Percentiles rank a stretch among this genome's conserved stretches.
Conservation (phyloP, 2,888 invertebrate genomes). For the Teleiodes luculella region DNA sequence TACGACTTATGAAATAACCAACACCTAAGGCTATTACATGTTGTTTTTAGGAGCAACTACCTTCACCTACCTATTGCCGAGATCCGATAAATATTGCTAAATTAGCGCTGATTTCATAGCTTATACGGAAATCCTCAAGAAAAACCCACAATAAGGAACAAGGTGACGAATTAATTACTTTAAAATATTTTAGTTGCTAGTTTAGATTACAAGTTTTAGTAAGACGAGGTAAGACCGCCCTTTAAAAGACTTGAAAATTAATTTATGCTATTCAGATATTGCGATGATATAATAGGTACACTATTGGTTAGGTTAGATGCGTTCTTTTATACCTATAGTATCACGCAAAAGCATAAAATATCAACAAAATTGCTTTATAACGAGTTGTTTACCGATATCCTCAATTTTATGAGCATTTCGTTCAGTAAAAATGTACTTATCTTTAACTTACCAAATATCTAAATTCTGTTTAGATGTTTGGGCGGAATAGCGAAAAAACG, state of each 20-base stretch:
- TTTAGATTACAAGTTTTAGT: not conserved
- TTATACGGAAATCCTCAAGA: not conserved
- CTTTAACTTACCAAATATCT: too few relatives aligned
- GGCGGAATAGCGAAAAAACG: too few relatives aligned
- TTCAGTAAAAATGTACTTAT: too few relatives aligned
- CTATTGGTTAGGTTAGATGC: too few relatives aligned
- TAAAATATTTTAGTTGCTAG: not conserved
- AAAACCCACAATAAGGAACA: not conserved
- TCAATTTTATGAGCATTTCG: too few relatives aligned
- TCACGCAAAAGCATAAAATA: too few relatives aligned
- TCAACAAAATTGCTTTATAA: too few relatives aligned
- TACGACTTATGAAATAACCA: conserved; percentile 20
- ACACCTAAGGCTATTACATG: conserved; percentile 12
- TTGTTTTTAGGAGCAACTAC: not conserved
- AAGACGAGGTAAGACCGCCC: not conserved
- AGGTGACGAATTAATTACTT: not conserved
- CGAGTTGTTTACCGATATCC: too few relatives aligned
- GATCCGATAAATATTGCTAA: not conserved
- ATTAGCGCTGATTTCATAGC: not conserved
- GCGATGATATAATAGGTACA: too few relatives aligned
- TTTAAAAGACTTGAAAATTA: too few relatives aligned
- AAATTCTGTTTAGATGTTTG: too few relatives aligned
- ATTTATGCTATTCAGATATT: too few relatives aligned
- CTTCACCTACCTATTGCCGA: conserved; percentile 1
- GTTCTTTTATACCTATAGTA: not conserved